These are phyloP conservation scores for Sitodiplosis mosellana DNA, from an alignment of 1,140 invertebrate genomes.

Conservation along the genomic window DNA sequence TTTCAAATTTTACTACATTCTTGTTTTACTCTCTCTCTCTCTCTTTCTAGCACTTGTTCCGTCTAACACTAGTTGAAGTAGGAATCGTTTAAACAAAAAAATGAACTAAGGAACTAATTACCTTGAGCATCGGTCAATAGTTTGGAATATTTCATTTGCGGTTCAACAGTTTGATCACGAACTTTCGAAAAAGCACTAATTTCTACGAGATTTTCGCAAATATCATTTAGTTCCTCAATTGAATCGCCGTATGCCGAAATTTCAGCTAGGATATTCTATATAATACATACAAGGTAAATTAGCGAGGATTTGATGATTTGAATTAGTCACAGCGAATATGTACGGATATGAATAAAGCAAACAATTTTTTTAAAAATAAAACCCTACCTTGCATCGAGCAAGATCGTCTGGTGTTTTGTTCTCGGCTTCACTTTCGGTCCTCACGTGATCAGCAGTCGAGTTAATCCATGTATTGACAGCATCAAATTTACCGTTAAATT, in stretches of 20 bases:
- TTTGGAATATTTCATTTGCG: constrained; percentile 62
- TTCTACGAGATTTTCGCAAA: constrained; percentile 72
- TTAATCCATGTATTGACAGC: constrained; percentile 63
- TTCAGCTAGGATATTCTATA: constrained; percentile 47
- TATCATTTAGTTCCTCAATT: constrained; percentile 68
- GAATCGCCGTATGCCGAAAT: constrained; percentile 54
- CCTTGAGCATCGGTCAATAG: constrained; percentile 55
- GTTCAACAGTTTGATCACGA: constrained; percentile 64
- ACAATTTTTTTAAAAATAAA: neutral
- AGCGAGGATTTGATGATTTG: constrained; percentile 3
- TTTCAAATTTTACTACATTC: constrained; percentile 4
- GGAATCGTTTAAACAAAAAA: no score
- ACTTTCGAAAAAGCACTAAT: constrained; percentile 63
- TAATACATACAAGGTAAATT: constrained; percentile 6
- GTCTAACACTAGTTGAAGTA: no score
- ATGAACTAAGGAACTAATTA: neutral
- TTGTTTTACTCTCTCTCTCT: no score
- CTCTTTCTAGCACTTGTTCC: no score
- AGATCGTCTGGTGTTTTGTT: constrained; percentile 67
- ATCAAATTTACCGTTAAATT: constrained; percentile 58
- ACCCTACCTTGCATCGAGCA: constrained; percentile 48
- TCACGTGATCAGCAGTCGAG: constrained; percentile 46
- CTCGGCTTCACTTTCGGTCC: constrained; percentile 45
- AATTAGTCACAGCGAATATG: constrained; percentile 7
- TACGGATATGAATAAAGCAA: neutral